Percentiles rank a stretch among this genome's conserved stretches.
phyloP scores from a whole-genome alignment of 2,797 vertebrate species.

The Chelidonichthys spinosus region DNA sequence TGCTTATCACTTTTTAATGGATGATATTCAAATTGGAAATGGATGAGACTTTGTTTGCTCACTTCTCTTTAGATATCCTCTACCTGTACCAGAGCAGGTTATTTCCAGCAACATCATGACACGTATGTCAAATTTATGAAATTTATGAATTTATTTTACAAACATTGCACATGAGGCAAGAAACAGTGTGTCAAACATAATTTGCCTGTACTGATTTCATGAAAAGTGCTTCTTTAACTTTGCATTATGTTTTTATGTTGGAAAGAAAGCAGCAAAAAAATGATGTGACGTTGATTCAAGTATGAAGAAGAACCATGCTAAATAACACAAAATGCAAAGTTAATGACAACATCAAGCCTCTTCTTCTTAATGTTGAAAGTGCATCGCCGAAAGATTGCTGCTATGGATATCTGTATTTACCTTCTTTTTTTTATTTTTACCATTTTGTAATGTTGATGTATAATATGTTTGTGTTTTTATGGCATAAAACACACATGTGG shows the following conservation, averaged over 20 bases:
- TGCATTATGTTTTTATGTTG: neutral
- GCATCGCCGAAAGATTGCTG: neutral
- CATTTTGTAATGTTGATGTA: neutral
- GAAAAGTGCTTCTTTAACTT: neutral
- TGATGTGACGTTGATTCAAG: neutral
- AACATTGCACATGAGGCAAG: neutral
- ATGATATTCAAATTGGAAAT: conserved; percentile 37
- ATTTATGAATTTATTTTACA: neutral
- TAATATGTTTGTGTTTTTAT: neutral
- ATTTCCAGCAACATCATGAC: neutral
- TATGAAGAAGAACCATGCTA: too few relatives aligned
- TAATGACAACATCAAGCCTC: neutral
- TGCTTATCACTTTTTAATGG: conserved; percentile 59
- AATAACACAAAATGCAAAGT: neutral
- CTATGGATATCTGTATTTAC: neutral
- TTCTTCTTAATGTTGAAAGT: neutral
- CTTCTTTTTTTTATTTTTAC: neutral
- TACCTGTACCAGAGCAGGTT: neutral
- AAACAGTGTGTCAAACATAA: neutral
- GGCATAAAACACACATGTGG: neutral
- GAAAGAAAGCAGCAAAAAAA: conserved; percentile 1
- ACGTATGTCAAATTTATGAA: neutral
- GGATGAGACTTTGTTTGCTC: conserved; percentile 30
- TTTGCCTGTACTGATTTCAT: neutral
- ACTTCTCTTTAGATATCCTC: conserved; percentile 23